Evolutionary conservation across 1,140 invertebrate species (phyloP).

Genomic region (Halictus rubicundus): DNA sequence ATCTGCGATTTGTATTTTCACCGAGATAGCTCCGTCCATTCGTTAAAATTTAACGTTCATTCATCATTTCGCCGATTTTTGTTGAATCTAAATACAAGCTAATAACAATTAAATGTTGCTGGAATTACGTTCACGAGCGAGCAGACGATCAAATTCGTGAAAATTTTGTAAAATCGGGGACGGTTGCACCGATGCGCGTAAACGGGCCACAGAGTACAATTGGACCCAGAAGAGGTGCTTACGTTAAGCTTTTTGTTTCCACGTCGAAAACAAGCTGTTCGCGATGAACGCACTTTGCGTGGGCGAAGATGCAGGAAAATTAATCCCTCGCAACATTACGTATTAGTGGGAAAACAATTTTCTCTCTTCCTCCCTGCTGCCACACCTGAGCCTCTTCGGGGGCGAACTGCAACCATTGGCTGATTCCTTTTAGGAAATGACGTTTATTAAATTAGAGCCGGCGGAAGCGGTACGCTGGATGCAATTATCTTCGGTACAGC

Average conservation of each 20-base stretch:
- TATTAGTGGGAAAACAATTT: conserved; percentile 23
- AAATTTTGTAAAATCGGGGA: too few species aligned
- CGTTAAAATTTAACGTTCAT: too few species aligned
- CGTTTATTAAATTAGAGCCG: conserved; percentile 64
- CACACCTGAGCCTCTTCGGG: background rate
- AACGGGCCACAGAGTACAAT: background rate
- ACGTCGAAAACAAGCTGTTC: background rate
- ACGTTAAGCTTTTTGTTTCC: background rate
- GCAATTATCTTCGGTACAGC: conserved; percentile 32
- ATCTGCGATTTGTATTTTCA: too few species aligned
- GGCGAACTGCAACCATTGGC: conserved; percentile 39
- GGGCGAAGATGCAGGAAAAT: background rate
- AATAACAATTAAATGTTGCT: too few species aligned
- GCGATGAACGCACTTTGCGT: conserved; percentile 3
- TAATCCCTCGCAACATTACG: conserved; percentile 8
- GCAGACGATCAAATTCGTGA: too few species aligned
- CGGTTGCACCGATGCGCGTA: background rate
- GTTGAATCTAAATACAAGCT: too few species aligned
- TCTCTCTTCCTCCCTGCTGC: background rate
- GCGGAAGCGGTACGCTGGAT: conserved; percentile 38
- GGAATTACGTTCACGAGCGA: too few species aligned
- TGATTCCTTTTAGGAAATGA: conserved; percentile 27
- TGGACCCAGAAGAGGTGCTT: background rate
- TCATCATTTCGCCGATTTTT: too few species aligned
- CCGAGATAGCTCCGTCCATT: too few species aligned